Evolutionary conservation across 1,140 invertebrate species (phyloP), one percentile per base, ranked within the genome.

Genomic region (Adoxophyes honmai): DNA sequence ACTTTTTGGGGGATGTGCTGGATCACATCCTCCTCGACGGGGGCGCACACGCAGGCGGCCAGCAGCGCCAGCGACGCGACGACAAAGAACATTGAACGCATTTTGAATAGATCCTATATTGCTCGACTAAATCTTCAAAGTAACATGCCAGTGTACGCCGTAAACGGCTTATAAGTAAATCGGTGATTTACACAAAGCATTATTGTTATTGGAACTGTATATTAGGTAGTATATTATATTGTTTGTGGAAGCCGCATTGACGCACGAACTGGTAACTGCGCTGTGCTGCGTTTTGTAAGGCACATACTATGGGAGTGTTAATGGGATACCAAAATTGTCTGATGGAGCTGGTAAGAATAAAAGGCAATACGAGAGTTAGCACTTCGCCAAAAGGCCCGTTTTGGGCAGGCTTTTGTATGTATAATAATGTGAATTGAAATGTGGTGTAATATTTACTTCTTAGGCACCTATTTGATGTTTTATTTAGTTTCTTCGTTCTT

Each of bases 71-170:
- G 57, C 68, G 79, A 83, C 67, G 75, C 84, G 73, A 80, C 78
- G 75, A 67, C 66, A 59, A 84, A 85, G 33, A 79, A 62, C 57
- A 75, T 75, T 72, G 72, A 78, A 82, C 66, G 79, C 84, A 87
- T 87, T 77, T 70, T 70, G 64, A 13, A 78, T 54, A 34, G 78
- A 75, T 85, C 79, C 84, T 75, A 87, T 87, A 59, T 84, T 87
- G 80, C 64, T 64, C 55, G 57, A 65, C 28, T 62, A 33, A 33
- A 48, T 28, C 60, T 60, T 35, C 3, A 53, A 18, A 52, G 35
- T 35, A 37, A 55, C 34, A 48, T 58, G 15, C 14, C 21, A 3
- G 15, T 28, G 11, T 28, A 4, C 34, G 10, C 18, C 16, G 52
- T 28, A 6, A 38, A 42, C 11, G 34, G 55, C 62, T 66, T 87